Conservation (phyloP, 2,888 invertebrate genomes). For the Pycnomerus fuliginosus region DNA sequence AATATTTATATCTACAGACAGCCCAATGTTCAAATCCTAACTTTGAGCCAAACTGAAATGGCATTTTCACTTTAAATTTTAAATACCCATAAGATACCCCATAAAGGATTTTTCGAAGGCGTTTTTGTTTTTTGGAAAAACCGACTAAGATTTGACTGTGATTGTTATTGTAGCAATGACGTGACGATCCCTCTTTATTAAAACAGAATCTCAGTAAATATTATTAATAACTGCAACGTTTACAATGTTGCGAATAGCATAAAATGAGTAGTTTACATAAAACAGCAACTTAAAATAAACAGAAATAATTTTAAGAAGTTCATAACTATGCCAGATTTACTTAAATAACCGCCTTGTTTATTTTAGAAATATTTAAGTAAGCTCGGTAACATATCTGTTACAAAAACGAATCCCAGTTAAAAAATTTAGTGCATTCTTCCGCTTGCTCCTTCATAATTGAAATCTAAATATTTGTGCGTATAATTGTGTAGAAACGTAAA, state of each 20-base stretch:
- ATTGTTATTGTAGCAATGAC: too few relatives aligned
- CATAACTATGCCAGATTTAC: conserved; percentile 30
- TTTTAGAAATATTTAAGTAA: conserved; percentile 27
- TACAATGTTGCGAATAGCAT: conserved; percentile 28
- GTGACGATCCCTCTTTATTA: too few relatives aligned
- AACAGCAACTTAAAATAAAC: conserved; percentile 38
- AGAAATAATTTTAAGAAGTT: conserved; percentile 34
- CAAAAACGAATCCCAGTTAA: conserved; percentile 20
- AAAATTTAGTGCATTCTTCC: conserved; percentile 38
- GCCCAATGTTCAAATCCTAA: too few relatives aligned
- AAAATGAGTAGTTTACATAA: conserved; percentile 33
- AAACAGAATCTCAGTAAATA: too few relatives aligned
- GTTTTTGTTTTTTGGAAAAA: too few relatives aligned
- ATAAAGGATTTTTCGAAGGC: too few relatives aligned
- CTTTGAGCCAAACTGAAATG: too few relatives aligned
- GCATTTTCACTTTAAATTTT: too few relatives aligned
- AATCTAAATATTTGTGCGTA: conserved; percentile 36
- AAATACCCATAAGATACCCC: too few relatives aligned
- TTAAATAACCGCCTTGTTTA: conserved; percentile 26
- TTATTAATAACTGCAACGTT: conserved; percentile 26
- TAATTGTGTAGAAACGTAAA: conserved; percentile 31
- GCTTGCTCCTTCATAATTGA: conserved; percentile 31
- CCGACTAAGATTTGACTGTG: too few relatives aligned
- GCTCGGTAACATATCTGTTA: conserved; percentile 21
- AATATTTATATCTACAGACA: too few relatives aligned